These are phyloP conservation scores for Pavo muticus DNA, from an alignment of 2,113 vertebrate species.

Conservation along the genomic window DNA sequence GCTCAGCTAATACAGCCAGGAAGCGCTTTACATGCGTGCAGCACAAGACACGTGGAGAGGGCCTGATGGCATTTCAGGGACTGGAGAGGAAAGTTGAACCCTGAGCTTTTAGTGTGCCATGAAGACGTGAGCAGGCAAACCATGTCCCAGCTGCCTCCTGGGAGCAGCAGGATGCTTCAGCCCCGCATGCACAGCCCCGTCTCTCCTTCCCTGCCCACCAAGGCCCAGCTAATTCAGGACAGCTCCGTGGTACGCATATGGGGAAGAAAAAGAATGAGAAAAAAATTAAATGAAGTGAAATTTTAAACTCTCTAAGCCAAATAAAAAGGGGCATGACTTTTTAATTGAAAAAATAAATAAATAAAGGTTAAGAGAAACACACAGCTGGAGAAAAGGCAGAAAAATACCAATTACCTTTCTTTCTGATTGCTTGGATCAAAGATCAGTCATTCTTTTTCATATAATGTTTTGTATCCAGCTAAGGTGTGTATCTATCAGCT, in stretches of 20 bases:
- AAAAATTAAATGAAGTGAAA: not conserved
- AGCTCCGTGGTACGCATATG: not conserved
- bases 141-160: not conserved
- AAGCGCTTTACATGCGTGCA: not conserved
- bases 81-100: not conserved
- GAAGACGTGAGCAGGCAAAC: not conserved
- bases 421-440: conserved; percentile 87
- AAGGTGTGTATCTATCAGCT: conserved; percentile 90
- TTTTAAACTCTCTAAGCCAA: conserved; percentile 49
- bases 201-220: conserved; percentile 7
- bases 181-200: conserved; percentile 61
- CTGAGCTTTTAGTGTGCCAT: not conserved
- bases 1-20: not conserved
- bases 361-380: conserved; percentile 75
- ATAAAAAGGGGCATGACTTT: conserved; percentile 49
- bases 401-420: conserved; percentile 85
- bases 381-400: conserved; percentile 83
- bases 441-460: conserved; percentile 87
- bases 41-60: not conserved
- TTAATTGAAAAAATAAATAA: conserved; percentile 46
- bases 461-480: conserved; percentile 92
- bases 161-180: not conserved
- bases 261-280: conserved; percentile 12
- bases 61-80: not conserved
- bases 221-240: conserved; percentile 11